Conservation (phyloP, 2,113 vertebrate genomes). For the Raphicerus campestris region DNA sequence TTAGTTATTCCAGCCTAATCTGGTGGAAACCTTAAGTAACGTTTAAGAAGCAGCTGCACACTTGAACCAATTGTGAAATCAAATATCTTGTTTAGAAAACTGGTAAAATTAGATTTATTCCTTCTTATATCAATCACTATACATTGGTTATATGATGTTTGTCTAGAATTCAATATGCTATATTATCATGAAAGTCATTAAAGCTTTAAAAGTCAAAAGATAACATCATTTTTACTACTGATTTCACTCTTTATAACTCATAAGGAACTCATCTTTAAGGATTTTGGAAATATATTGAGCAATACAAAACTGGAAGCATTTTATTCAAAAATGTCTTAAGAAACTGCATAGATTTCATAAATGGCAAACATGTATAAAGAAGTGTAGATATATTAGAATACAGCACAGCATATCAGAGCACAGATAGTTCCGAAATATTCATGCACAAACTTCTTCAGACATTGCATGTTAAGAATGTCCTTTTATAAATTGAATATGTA, state of each 20-base stretch:
- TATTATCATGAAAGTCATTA: not conserved
- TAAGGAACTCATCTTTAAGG: not conserved
- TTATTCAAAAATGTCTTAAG: not conserved
- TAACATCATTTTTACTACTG: not conserved
- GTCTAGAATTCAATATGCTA: not conserved
- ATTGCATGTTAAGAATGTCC: not conserved
- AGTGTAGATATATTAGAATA: not conserved
- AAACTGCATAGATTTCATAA: not conserved
- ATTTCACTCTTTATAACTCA: not conserved
- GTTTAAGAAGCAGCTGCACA: not conserved
- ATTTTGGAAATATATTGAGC: not conserved
- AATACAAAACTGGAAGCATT: not conserved
- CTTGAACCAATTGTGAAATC: not conserved
- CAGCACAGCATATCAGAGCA: not conserved
- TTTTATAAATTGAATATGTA: not conserved
- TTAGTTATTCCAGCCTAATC: not conserved
- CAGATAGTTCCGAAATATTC: not conserved
- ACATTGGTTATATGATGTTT: not conserved
- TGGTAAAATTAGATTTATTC: not conserved
- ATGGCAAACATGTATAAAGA: not conserved
- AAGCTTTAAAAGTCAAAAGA: not conserved
- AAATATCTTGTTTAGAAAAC: not conserved
- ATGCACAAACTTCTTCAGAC: not conserved
- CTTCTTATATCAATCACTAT: not conserved
- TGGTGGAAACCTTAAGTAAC: not conserved